Evolutionary conservation across 2,888 invertebrate species (phyloP).

Genomic region (Synanthedon andrenaeformis): DNA sequence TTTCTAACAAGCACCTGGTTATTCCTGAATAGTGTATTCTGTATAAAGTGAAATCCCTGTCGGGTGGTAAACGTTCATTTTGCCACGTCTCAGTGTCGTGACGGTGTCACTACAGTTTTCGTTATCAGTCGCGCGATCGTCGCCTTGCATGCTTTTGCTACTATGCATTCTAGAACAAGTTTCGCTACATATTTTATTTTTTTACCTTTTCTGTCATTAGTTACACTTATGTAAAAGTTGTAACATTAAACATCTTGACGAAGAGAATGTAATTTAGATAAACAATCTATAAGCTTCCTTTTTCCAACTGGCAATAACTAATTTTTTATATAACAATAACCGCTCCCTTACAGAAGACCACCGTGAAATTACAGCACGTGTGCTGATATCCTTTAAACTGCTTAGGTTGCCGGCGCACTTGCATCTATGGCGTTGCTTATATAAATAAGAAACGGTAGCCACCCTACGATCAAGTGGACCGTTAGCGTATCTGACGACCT

Average conservation of each 20-base stretch:
- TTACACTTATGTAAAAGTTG: neutral
- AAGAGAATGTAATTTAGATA: neutral
- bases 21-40: neutral
- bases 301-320: neutral
- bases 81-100: conserved; percentile 15
- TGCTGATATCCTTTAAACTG: too few relatives aligned
- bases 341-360: too few relatives aligned
- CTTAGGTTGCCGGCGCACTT: too few relatives aligned
- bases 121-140: conserved; percentile 23
- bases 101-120: conserved; percentile 8
- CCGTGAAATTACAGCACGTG: too few relatives aligned
- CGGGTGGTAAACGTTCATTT: conserved; percentile 1
- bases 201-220: neutral
- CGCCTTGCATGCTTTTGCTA: conserved; percentile 11
- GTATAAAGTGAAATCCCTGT: conserved; percentile 1
- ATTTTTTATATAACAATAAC: neutral
- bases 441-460: too few relatives aligned
- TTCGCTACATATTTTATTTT: neutral
- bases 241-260: neutral
- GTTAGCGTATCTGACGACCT: too few relatives aligned
- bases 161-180: neutral
- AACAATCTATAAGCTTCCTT: neutral
- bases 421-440: too few relatives aligned
- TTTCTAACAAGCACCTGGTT: neutral
- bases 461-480: too few relatives aligned